Evolutionary conservation across 1,140 invertebrate species (phyloP).

Genomic region (Drosophila chauvacae): DNA sequence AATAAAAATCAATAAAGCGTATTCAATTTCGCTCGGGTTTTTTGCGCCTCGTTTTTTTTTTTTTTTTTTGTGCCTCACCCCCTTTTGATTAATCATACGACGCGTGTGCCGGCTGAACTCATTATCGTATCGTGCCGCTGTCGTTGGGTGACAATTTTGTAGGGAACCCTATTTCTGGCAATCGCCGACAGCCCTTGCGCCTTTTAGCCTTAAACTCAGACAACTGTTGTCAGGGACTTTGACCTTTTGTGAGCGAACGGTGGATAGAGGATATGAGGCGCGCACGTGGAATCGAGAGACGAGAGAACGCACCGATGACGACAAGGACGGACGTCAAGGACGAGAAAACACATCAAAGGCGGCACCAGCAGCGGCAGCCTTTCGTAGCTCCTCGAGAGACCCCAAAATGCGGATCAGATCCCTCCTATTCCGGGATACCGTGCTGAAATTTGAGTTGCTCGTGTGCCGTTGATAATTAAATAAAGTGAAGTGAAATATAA

Average conservation of each 20-base stretch:
- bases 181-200: slow-evolving; percentile 10
- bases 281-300: slow-evolving; percentile 40
- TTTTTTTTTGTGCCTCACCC: background rate
- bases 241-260: slow-evolving; percentile 37
- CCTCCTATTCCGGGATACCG: background rate
- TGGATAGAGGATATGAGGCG: slow-evolving; percentile 10
- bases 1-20: slow-evolving; percentile 61
- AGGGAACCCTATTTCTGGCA: slow-evolving; percentile 8
- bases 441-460: slow-evolving; percentile 38
- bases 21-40: slow-evolving; percentile 30
- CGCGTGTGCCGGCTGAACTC: slow-evolving; percentile 40
- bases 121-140: slow-evolving; percentile 22
- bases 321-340: slow-evolving; percentile 13
- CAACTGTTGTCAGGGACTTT: slow-evolving; percentile 67
- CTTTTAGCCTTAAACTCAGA: slow-evolving; percentile 13
- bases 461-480: slow-evolving; percentile 39
- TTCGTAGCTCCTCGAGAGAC: slow-evolving; percentile 10
- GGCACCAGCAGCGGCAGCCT: background rate
- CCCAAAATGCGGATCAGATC: slow-evolving; percentile 11
- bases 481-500: slow-evolving; percentile 22
- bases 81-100: slow-evolving; percentile 65
- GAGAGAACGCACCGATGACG: slow-evolving; percentile 22
- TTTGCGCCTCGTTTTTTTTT: background rate
- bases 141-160: slow-evolving; percentile 29
- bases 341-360: slow-evolving; percentile 58